phyloP scores from a whole-genome alignment of 2,113 vertebrate species.

The Elaphurus davidianus region DNA sequence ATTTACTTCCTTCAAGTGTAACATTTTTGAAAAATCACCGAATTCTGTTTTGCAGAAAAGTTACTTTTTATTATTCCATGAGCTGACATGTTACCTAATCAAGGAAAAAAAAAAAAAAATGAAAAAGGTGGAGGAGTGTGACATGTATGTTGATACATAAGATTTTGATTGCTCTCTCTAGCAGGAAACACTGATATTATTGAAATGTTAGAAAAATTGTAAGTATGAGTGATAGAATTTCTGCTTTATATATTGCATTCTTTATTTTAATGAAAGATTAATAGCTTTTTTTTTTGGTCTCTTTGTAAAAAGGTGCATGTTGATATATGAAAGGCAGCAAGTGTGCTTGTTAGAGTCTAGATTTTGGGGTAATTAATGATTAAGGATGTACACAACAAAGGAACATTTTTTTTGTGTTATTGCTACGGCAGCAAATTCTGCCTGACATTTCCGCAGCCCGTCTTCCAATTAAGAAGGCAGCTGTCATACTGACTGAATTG shows the following conservation, averaged over 20 bases:
- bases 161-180: background rate
- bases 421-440: conserved; percentile 33
- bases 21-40: background rate
- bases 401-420: background rate
- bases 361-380: background rate
- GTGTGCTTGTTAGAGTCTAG: background rate
- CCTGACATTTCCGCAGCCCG: background rate
- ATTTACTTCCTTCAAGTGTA: background rate
- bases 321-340: background rate
- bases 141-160: background rate
- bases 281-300: background rate
- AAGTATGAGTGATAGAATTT: background rate
- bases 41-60: background rate
- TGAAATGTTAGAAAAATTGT: background rate
- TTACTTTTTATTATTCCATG: background rate
- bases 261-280: background rate
- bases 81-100: background rate
- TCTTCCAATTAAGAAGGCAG: conserved; percentile 61
- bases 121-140: background rate
- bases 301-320: background rate
- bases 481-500: conserved; percentile 44
- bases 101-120: background rate
- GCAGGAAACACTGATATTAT: background rate
- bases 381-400: background rate
- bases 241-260: background rate